Evolutionary conservation across 1,140 invertebrate species (phyloP), one percentile per base, ranked within the genome.

Genomic region (Apis florea): DNA sequence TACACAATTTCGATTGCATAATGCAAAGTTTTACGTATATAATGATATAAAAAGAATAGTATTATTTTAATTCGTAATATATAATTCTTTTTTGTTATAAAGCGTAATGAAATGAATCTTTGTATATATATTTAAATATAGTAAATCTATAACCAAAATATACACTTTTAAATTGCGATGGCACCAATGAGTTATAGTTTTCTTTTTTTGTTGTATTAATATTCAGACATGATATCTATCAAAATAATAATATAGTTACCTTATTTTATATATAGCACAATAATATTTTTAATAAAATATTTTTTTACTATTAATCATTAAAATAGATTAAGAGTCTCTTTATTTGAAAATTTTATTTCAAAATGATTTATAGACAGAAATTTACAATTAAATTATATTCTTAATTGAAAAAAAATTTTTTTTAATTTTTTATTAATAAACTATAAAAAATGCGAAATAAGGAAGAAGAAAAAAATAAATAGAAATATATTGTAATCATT

Each of bases 61-160:
- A 67, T 67, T 77, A 54, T 67, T 75, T 64, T 53, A 64, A 26
- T 75, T 19, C 1, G n/a, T 72, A 40, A 77, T 56, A 66, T 66
- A 53, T 53, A 66, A 66, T 64, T 75, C 31, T 31, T 75, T 66
- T 66, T 75, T 66, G 21, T 75, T 66, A 66, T 21, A 54, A 26
- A 40, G 61, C 73, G 59, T 75, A 75, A 54, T 66, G 19, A 75
- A 64, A 75, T 4, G 51, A 53, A 75, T 17, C 13, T 75, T 75
- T 75, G 61, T 75, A 66, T 53, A 75, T 75, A 75, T 75, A 75
- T 75, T 75, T 75, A 75, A 75, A 75, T 75, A 75, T 26, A 75
- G 19, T 66, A 53, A 31, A 75, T 66, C 11, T 21, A 59, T 73
- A 73, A 73, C 54, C 49, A 75, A 75, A 64, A 12, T 17, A 54